Evolutionary conservation across 2,113 vertebrate genomes (phyloP).

Genomic region (Catharus fuscescens): DNA sequence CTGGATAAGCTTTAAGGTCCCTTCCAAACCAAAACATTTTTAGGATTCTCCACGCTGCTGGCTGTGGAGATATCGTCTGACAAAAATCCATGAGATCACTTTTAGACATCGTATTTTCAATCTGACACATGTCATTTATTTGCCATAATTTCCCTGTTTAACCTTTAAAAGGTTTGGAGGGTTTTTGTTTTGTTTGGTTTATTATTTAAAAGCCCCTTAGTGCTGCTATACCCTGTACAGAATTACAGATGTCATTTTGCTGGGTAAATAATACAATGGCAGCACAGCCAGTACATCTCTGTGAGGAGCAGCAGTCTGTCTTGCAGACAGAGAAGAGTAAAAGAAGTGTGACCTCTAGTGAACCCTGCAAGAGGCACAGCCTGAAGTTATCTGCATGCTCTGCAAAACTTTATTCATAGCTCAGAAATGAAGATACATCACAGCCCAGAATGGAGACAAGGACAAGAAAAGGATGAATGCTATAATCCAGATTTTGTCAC

Average conservation of each 20-base stretch:
- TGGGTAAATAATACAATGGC: fast-evolving
- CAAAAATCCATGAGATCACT: not conserved
- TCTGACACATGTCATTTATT: not conserved
- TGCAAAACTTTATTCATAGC: not conserved
- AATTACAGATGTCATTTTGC: not conserved
- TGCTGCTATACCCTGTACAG: not conserved
- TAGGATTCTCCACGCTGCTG: fast-evolving
- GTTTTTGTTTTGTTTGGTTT: not conserved
- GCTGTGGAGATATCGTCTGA: fast-evolving
- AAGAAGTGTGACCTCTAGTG: constrained; percentile 38
- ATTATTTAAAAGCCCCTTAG: not conserved
- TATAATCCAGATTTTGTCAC: not conserved
- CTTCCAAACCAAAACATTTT: not conserved
- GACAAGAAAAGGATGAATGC: not conserved
- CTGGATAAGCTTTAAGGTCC: not conserved
- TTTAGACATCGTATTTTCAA: not conserved
- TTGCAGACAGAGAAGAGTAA: not conserved
- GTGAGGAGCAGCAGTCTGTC: not conserved
- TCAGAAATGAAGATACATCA: not conserved
- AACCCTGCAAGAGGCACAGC: not conserved
- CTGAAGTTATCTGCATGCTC: not conserved
- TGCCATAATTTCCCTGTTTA: not conserved
- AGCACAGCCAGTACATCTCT: not conserved
- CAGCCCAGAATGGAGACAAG: not conserved
- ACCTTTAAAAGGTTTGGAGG: not conserved